phyloP scores from a whole-genome alignment of 2,888 invertebrate species.

The Eupsilia transversa region DNA sequence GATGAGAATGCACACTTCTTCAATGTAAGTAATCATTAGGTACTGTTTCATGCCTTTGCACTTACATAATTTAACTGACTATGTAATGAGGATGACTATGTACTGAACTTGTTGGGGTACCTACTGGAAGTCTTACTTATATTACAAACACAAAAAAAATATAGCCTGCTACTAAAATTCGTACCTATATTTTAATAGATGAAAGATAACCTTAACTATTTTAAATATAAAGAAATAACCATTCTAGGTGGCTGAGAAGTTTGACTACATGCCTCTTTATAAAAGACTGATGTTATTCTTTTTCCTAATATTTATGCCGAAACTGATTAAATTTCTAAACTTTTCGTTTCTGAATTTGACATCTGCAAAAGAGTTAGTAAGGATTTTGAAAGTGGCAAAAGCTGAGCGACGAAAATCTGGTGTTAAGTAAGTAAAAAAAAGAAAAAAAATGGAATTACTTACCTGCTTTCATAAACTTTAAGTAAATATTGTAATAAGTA shows the following conservation, averaged over 20 bases:
- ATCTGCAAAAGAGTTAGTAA: slow-evolving; percentile 79
- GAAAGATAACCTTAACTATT: not conserved
- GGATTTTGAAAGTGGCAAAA: slow-evolving; percentile 83
- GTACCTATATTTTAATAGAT: not conserved
- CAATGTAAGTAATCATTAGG: slow-evolving; percentile 75
- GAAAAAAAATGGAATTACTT: slow-evolving; percentile 4
- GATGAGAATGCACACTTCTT: slow-evolving; percentile 88
- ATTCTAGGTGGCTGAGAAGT: slow-evolving; percentile 85
- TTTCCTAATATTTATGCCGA: slow-evolving; percentile 81
- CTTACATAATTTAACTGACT: not conserved
- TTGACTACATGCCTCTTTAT: slow-evolving; percentile 79
- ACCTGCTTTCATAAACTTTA: not conserved
- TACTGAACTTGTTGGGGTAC: not conserved
- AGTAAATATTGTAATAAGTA: not conserved
- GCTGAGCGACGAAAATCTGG: slow-evolving; percentile 79
- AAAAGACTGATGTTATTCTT: slow-evolving; percentile 80
- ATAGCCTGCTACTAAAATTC: not conserved
- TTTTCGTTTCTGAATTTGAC: slow-evolving; percentile 82
- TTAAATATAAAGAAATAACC: not conserved
- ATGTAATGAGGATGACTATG: not conserved
- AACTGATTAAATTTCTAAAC: slow-evolving; percentile 76
- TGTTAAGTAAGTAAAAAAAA: slow-evolving; percentile 75
- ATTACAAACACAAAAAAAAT: not conserved
- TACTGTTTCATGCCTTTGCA: not conserved
- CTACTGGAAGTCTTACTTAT: not conserved